Conservation (phyloP, 30 jellyfish, hydroid and myxozoan species). For the Aurelia aurita complex sp. Pacific region DNA sequence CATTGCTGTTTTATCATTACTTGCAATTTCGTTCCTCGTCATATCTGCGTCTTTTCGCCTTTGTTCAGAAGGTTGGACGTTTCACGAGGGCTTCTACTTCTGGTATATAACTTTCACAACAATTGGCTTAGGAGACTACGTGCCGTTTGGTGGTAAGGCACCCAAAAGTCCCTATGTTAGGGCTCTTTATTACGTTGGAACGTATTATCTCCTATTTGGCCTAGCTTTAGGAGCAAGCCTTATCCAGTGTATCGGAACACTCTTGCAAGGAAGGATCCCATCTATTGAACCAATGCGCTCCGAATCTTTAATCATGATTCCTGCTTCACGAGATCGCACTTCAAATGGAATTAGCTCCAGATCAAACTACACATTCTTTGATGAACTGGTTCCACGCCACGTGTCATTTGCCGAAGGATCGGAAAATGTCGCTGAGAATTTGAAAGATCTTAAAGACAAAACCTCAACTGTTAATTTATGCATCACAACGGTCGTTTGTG, state of each 20-base stretch:
- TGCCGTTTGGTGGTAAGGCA: slow-evolving; percentile 19
- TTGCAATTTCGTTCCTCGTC: neutral
- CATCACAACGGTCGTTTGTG: slow-evolving; percentile 1
- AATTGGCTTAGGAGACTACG: slow-evolving; percentile 35
- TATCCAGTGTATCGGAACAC: slow-evolving; percentile 2
- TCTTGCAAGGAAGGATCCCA: slow-evolving; percentile 23
- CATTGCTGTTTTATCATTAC: neutral
- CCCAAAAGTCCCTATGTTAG: neutral
- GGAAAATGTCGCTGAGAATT: neutral
- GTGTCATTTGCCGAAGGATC: neutral
- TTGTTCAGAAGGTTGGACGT: slow-evolving; percentile 28
- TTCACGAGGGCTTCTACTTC: slow-evolving; percentile 18
- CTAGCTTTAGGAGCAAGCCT: slow-evolving; percentile 32
- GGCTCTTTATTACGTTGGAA: slow-evolving; percentile 35
- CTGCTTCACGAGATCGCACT: no score
- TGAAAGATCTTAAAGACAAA: neutral
- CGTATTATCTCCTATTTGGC: slow-evolving; percentile 30
- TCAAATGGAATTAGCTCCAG: no score
- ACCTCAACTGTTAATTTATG: neutral
- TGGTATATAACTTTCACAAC: slow-evolving; percentile 26
- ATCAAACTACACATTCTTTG: no score
- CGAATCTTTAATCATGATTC: neutral
- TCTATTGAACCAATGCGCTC: neutral
- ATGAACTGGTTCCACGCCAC: neutral
- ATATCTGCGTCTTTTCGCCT: neutral